Conservation (phyloP, 2,888 invertebrate genomes). For the Sycophila texana region DNA sequence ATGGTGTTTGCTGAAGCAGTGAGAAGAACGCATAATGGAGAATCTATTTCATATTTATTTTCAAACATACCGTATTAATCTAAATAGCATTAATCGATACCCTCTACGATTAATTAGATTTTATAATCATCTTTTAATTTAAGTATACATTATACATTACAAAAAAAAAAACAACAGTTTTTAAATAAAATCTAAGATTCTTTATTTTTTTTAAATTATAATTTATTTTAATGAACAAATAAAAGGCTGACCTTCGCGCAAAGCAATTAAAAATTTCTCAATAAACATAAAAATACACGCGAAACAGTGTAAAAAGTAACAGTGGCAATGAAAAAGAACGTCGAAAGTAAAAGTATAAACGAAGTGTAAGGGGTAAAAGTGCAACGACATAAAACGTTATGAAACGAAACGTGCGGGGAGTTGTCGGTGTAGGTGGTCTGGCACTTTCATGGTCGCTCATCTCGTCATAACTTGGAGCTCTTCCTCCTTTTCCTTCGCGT, state of each 20-base stretch:
- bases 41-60: slow-evolving; percentile 98
- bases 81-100: background rate
- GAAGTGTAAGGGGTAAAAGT: too few species aligned
- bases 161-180: background rate
- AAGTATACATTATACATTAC: too few species aligned
- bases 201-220: too few species aligned
- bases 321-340: too few species aligned
- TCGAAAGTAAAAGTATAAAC: too few species aligned
- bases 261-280: background rate
- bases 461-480: slow-evolving; percentile 27
- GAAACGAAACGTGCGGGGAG: slow-evolving; percentile 10
- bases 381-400: slow-evolving; percentile 3
- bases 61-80: slow-evolving; percentile 95
- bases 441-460: slow-evolving; percentile 27
- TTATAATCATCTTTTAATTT: too few species aligned
- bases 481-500: slow-evolving; percentile 8
- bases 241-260: background rate
- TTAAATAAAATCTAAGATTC: slow-evolving; percentile 1
- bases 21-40: slow-evolving; percentile 97
- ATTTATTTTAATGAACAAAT: background rate
- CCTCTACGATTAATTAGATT: too few species aligned
- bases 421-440: slow-evolving; percentile 39
- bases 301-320: too few species aligned
- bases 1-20: slow-evolving; percentile 99
- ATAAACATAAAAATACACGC: background rate